Base-by-base conservation (phyloP, 2,113 vertebrate species). In the Andinoacara biseriatus region DNA sequence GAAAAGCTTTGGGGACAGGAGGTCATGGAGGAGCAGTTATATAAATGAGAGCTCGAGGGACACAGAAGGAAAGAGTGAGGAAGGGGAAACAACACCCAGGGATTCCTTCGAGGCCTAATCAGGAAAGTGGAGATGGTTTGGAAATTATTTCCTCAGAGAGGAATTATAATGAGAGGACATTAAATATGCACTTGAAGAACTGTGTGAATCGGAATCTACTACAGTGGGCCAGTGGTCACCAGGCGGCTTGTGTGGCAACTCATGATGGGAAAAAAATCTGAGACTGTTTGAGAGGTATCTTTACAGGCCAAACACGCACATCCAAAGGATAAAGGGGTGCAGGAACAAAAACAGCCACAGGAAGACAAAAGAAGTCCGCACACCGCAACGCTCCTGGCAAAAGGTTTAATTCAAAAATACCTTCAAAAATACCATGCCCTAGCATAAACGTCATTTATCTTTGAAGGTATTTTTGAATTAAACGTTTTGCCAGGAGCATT, bases 31-130 rank as follows among this genome's bases (percentile, higher is more conserved):
- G 9, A 81, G 54, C 86, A 90, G 87, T 87, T 72, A 80, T 6
- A 90, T 86, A 91, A 92, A 94, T 89, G 84, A 91, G 87, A 91
- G 88, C 93, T 84, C 90, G 3, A 43, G 91, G 87, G 92, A 91
- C 46, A 87, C 84, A 81, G 72, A 84, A 82, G 82, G 79, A 54
- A 76, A 82, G 58, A 84, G 56, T 63, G 40, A 88, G 83, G 79
- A 88, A 93, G 54, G 49, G 75, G 87, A 90, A 90, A 88, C 62
- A 75, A 85, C 91, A 78, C 86, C 52, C 33, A 77, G 89, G 82
- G 91, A 91, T 84, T 93, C 93, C 93, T 94, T 80, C 4, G 86
- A 92, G 92, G 87, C 84, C 91, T 91, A 90, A 95, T 94, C 93
- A 93, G 89, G 49, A 81, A 86, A 90, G 87, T 79, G 86, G 69